A percentile compares a stretch with the other conserved stretches of the same genome.
Conservation (phyloP, 2,888 invertebrate genomes). For the Sinelater perroti region DNA sequence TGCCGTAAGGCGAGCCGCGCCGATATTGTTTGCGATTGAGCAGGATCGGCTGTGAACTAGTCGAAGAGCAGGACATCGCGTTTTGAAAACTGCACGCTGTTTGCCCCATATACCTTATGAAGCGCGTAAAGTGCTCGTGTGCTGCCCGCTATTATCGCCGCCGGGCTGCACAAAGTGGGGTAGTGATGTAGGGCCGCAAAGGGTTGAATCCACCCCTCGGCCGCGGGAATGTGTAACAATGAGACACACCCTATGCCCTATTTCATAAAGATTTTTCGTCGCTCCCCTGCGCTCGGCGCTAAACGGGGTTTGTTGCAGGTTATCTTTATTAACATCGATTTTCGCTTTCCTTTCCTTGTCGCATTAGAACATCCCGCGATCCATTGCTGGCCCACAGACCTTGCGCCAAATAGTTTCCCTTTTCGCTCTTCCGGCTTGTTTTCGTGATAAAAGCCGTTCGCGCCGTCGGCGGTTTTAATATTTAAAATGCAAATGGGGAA, state of each 20-base stretch:
- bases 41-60: no score
- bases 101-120: neutral
- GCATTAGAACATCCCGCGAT: no score
- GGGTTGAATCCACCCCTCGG: conserved; percentile 32
- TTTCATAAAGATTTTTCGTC: conserved; percentile 30
- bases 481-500: conserved; percentile 34
- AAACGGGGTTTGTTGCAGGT: conserved; percentile 18
- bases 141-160: conserved; percentile 27
- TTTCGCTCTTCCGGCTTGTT: conserved; percentile 5
- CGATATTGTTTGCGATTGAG: no score
- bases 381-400: no score
- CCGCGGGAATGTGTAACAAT: conserved; percentile 27
- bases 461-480: conserved; percentile 4
- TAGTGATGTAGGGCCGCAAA: conserved; percentile 35
- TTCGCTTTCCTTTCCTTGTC: neutral
- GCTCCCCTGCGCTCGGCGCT: conserved; percentile 2
- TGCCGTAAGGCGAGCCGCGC: no score
- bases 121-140: conserved; percentile 31
- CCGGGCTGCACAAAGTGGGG: conserved; percentile 29
- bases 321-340: conserved; percentile 20
- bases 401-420: no score
- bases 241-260: conserved; percentile 31
- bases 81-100: neutral
- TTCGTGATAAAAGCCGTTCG: conserved; percentile 7
- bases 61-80: no score